phyloP scores from a whole-genome alignment of 2,888 invertebrate species.

The Eristalis tenax region DNA sequence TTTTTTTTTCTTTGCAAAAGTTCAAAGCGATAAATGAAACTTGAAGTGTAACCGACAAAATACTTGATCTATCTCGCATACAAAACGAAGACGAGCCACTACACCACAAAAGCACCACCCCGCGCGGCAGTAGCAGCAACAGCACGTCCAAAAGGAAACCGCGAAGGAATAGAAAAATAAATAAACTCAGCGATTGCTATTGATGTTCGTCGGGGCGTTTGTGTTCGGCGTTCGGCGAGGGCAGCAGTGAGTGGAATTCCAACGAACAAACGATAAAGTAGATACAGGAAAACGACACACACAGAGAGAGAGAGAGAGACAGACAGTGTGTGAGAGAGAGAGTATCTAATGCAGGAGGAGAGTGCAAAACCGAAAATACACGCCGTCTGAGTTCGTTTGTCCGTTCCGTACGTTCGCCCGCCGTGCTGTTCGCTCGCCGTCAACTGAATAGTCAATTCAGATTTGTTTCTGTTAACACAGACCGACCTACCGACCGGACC shows the following conservation, averaged over 20 bases:
- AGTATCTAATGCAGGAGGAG: constrained; percentile 30
- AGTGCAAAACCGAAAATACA: constrained; percentile 62
- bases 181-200: constrained; percentile 5
- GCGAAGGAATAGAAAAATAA: constrained; percentile 16
- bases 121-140: neutral
- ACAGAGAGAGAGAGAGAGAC: neutral
- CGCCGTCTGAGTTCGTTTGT: constrained; percentile 51
- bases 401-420: constrained; percentile 45
- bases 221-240: neutral
- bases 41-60: constrained; percentile 26
- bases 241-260: constrained; percentile 26
- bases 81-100: constrained; percentile 28
- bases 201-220: neutral
- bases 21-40: constrained; percentile 47
- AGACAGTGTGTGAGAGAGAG: neutral
- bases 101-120: constrained; percentile 4
- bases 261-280: constrained; percentile 46
- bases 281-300: constrained; percentile 22
- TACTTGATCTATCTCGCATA: constrained; percentile 5
- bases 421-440: constrained; percentile 42
- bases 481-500: neutral
- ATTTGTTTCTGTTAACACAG: constrained; percentile 3
- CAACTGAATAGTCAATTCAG: constrained; percentile 66
- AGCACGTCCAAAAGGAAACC: neutral
- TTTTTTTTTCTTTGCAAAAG: constrained; percentile 40